Base-by-base conservation (phyloP, 2,797 vertebrate species). In the Leuciscus waleckii region DNA sequence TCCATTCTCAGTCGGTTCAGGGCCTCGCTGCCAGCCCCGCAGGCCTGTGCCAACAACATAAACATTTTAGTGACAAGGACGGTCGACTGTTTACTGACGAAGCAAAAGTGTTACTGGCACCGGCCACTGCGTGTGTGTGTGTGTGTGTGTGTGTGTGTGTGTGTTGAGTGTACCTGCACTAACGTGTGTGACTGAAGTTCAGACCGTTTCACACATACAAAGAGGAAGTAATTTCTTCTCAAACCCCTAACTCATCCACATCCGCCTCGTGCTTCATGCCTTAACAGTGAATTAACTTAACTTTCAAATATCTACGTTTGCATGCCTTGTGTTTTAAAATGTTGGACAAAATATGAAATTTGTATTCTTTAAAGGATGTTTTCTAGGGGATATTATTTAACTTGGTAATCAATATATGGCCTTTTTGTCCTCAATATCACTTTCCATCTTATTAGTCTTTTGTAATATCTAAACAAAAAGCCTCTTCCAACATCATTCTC, bases 31-130 rank as follows among this genome's bases (percentile, higher is more conserved):
- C 93, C 93, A 93, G 89, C 90, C 92, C 89, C 46, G 88, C 92
- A 92, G 92, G 93, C 92, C 91, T 88, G 87, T 54, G 93, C 94
- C 94, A 95, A 91, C 93, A 90, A 92, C 94, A 95, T 95, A 95
- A 96, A 95, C 95, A 95, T 94, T 94, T 91, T 86, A 90, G 93
- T 94, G 95, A 95, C 95, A 96, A 96, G 95, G 95, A 95, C 95
- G 94, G 95, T 95, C 95, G 91, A 92, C 93, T 93, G 94, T 94
- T 95, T 96, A 95, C 95, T 96, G 95, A 95, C 94, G 46, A 95
- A 95, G 95, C 94, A 95, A 92, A 96, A 96, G 93, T 93, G 91
- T 93, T 93, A 90, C 94, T 94, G 95, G 93, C 93, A 94, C 88
- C 85, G 89, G 89, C 43, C 11, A 46, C 43, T 7, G 35, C 4